Base-by-base conservation (phyloP, 2,888 invertebrate species). In the Himalopsyche tibetana region DNA sequence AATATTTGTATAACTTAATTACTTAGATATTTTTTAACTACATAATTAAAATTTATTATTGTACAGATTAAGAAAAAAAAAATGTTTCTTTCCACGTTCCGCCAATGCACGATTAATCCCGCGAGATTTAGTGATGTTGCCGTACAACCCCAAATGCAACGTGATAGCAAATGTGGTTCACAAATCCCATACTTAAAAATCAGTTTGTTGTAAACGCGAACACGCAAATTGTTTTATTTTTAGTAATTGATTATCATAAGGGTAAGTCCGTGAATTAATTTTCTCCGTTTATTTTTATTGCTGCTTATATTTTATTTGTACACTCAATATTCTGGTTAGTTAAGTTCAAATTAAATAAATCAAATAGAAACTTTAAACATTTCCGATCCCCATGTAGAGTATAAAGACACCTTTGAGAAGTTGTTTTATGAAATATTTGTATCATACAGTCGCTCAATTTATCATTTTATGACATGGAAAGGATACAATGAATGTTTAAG, bases 171-270 rank as follows among this genome's bases (percentile, higher is more conserved):
- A 63, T 56, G n/a, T 56, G 56, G n/a, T 56, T 56, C 56, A 19
- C n/a, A 63, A 55, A 63, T 63, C 63, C 63, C 63, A 83, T 79
- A 74, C 69, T 83, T 79, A 83, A 69, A 83, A 74, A 83, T 83
- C 83, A 83, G 83, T 74, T 83, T 74, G 79, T 55, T 11, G 55
- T 51, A 45, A 63, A 63, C 4, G 63, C 4, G 8, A 19, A 19
- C 63, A 63, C 38, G 17, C 28, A 40, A 80, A 74, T 55, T 84
- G 84, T 84, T 80, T 84, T 84, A 84, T 84, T 55, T 40, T 55
- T 38, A 38, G 80, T 80, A 80, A 80, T 84, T 84, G 79, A 80
- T 84, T 74, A 19, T 80, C 6, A 80, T 4, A 42, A 55, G 80
- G 42, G 84, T 19, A 38, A 38, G 19, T 80, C 42, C 36, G 38